Evolutionary conservation across 2,113 vertebrate species (phyloP), one percentile per base, ranked within the genome.

Genomic region (Pseudorectes ferrugineus): DNA sequence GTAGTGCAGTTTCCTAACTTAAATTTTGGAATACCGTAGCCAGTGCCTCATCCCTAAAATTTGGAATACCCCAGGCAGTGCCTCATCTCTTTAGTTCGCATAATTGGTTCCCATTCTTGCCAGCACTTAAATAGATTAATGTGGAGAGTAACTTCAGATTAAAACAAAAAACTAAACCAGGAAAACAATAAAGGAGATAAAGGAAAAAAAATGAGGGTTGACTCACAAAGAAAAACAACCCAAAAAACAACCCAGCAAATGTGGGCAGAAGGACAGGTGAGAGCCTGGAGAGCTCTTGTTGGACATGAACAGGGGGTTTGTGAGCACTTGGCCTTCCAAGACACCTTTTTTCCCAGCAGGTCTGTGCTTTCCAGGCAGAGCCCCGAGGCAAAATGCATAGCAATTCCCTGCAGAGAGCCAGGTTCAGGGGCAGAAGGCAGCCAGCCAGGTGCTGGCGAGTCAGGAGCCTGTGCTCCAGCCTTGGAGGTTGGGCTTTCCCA

Each of bases 401-500:
- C 61, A 38, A 5, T 74, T 96, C 71, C 68, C 89, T 87, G 2
- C n/a, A 6, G 49, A 8, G 7, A 46, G 89, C 29, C 40, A 75
- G 86, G 25, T 29, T 65, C 45, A 28, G 76, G 51, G 79, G 73
- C 73, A 87, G 36, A 38, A 43, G 75, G 61, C 84, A 92, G 88
- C 26, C 70, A 78, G 91, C 62, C 88, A 78, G 85, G 10, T 62
- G 85, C 22, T 55, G 79, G 36, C 21, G 42, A n/a, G 58, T 2
- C 46, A 12, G 93, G 66, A 92, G 66, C 85, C 57, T 75, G 35
- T 75, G 54, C 79, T 68, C 24, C 58, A 79, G 78, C 85, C 33
- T 66, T 9, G 28, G 36, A 89, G 72, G 54, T 84, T 81, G 81
- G 92, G 65, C 79, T 95, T 93, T 81, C 85, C 92, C 95, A 81